phyloP scores from a whole-genome alignment of 2,888 invertebrate species.

The Conchocele bisecta region DNA sequence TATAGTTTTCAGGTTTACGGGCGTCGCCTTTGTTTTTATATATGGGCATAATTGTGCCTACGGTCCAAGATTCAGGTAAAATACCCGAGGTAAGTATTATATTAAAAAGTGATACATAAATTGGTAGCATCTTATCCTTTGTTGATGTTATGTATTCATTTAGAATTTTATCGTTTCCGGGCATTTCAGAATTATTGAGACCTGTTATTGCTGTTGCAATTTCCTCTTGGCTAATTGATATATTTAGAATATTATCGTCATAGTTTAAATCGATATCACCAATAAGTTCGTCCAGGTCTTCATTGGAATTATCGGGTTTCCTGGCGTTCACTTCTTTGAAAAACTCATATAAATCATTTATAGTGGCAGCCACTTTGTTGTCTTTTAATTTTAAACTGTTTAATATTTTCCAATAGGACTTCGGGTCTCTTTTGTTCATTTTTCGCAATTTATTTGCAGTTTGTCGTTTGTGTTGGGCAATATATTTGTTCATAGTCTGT shows the following conservation, averaged over 20 bases:
- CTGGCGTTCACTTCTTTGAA: background rate
- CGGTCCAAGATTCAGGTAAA: constrained; percentile 24
- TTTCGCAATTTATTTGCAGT: background rate
- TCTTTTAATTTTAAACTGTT: background rate
- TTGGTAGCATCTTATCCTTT: background rate
- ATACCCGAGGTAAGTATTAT: constrained; percentile 23
- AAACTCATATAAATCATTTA: background rate
- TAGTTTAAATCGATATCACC: background rate
- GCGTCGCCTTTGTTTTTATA: constrained; percentile 20
- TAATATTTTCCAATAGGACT: constrained; percentile 1
- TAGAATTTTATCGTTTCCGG: constrained; percentile 2
- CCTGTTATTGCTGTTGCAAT: constrained; percentile 13
- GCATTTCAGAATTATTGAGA: constrained; percentile 5
- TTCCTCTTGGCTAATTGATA: background rate
- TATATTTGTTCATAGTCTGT: constrained; percentile 3
- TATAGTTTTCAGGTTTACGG: constrained; percentile 25
- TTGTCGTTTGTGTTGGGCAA: background rate
- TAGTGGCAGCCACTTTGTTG: background rate
- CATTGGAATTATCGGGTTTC: too few species aligned
- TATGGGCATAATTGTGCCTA: constrained; percentile 23
- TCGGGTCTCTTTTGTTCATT: background rate
- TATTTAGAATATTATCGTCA: background rate
- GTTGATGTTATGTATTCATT: constrained; percentile 18
- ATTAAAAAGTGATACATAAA: constrained; percentile 16
- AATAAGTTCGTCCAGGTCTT: background rate